Evolutionary conservation across 2,797 vertebrate species (phyloP).

Genomic region (Squalus acanthias): DNA sequence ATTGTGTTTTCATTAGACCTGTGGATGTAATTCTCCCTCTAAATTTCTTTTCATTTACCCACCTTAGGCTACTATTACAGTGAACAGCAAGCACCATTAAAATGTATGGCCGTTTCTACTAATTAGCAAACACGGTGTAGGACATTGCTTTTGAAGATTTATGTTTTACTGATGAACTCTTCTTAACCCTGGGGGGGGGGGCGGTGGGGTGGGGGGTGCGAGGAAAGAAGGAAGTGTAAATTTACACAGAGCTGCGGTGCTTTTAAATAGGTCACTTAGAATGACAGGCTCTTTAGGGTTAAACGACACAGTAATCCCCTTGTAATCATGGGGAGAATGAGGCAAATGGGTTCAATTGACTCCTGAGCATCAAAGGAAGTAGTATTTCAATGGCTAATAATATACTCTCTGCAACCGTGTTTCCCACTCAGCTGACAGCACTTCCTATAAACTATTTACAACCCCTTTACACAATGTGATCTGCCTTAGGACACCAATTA

Average conservation of each 20-base stretch:
- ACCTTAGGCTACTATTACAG: background rate
- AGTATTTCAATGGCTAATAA: slow-evolving; percentile 1
- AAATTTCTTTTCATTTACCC: background rate
- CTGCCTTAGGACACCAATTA: background rate
- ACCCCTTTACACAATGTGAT: background rate
- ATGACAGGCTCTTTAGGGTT: background rate
- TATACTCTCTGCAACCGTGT: background rate
- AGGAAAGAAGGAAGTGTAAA: background rate
- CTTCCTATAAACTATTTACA: background rate
- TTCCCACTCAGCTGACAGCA: background rate
- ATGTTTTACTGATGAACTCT: background rate
- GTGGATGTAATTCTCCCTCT: background rate
- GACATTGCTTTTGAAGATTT: slow-evolving; percentile 20
- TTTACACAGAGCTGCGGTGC: background rate
- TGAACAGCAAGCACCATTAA: background rate
- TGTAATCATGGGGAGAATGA: background rate
- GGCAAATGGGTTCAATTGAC: slow-evolving; percentile 21
- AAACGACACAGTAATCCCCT: background rate
- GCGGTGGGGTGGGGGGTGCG: background rate
- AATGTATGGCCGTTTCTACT: background rate
- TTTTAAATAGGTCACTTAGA: background rate
- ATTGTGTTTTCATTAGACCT: no score
- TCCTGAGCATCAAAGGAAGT: slow-evolving; percentile 4
- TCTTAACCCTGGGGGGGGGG: background rate
- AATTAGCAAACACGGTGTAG: background rate